These are phyloP conservation scores for Clarias pachynema DNA, from an alignment of 2,797 vertebrate genomes.

Conservation along the genomic window DNA sequence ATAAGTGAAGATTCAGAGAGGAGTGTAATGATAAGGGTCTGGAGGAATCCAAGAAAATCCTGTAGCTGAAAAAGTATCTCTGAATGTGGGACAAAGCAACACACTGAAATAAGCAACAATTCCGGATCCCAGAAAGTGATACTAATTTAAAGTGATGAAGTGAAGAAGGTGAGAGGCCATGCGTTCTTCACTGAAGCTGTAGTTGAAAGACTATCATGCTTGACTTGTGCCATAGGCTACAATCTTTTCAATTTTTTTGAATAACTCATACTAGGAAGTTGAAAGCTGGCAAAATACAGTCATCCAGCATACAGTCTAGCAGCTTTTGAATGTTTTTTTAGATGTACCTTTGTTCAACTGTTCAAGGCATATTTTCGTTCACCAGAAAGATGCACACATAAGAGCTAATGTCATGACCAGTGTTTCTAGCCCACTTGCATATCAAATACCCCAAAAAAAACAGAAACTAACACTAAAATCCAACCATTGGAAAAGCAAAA, in stretches of 20 bases:
- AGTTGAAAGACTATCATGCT: neutral
- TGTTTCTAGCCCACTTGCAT: neutral
- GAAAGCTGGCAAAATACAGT: neutral
- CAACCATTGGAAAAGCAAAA: neutral
- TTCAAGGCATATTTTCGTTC: neutral
- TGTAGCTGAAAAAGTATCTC: neutral
- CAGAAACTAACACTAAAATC: neutral
- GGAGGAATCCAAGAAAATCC: neutral
- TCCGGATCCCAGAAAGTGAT: neutral
- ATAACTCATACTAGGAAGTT: neutral
- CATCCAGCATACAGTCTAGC: neutral
- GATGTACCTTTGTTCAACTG: neutral
- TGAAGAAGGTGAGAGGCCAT: neutral
- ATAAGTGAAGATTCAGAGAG: slow-evolving; percentile 15
- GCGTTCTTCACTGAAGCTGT: neutral
- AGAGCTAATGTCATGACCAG: neutral
- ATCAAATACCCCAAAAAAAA: neutral
- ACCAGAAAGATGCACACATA: neutral
- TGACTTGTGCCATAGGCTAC: neutral
- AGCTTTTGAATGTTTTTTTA: neutral
- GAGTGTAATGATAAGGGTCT: slow-evolving; percentile 16
- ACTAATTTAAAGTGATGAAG: neutral
- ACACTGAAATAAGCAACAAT: neutral
- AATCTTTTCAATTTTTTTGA: neutral
- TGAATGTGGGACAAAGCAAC: neutral